phyloP scores from a whole-genome alignment of 2,797 vertebrate genomes.

The Geotrypetes seraphini region DNA sequence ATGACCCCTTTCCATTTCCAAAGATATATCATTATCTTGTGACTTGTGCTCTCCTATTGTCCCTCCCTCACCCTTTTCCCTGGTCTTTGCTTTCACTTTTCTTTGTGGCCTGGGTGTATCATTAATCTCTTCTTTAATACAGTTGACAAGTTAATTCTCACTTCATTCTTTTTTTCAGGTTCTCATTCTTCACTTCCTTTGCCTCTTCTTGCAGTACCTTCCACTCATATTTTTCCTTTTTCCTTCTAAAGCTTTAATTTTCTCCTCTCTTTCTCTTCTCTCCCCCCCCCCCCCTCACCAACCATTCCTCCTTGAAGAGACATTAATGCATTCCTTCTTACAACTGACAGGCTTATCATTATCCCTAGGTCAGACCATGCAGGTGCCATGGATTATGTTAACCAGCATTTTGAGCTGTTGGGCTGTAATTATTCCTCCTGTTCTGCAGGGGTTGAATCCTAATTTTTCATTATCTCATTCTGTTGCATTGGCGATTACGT shows the following conservation, averaged over 20 bases:
- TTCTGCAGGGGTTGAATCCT: constrained; percentile 49
- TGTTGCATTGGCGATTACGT: constrained; percentile 30
- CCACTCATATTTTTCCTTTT: constrained; percentile 5
- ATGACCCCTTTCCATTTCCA: neutral
- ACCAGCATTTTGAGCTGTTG: constrained; percentile 56
- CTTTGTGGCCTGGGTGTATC: neutral
- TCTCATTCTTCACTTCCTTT: too few relatives aligned
- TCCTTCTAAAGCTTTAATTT: neutral
- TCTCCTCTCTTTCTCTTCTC: too few relatives aligned
- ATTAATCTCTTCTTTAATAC: neutral
- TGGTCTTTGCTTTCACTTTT: neutral
- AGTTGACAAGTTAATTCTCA: too few relatives aligned
- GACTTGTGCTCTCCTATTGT: neutral
- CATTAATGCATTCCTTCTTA: too few relatives aligned
- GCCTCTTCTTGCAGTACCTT: neutral
- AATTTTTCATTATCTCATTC: constrained; percentile 41
- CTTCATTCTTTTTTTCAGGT: too few relatives aligned
- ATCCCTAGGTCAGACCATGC: constrained; percentile 56
- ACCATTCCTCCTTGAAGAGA: too few relatives aligned
- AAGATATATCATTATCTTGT: constrained; percentile 6
- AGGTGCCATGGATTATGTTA: constrained; percentile 53
- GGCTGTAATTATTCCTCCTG: constrained; percentile 44
- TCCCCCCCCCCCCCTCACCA: too few relatives aligned
- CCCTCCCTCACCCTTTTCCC: neutral
- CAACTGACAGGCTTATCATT: constrained; percentile 56